These are phyloP conservation scores for Stenoptilia bipunctidactyla DNA, from an alignment of 2,888 invertebrate species.

Conservation along the genomic window DNA sequence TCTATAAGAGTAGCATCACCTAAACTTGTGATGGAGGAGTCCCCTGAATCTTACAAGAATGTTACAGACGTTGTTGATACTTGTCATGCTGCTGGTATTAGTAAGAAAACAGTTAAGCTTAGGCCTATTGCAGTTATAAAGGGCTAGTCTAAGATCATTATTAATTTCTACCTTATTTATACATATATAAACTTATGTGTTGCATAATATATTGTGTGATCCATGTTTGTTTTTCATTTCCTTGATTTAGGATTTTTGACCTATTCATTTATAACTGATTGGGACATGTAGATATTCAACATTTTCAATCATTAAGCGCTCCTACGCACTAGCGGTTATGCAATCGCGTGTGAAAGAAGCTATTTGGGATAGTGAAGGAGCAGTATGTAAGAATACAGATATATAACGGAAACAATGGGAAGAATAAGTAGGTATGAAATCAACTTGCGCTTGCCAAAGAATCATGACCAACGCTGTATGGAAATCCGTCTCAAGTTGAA, in stretches of 20 bases:
- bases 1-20: conserved; percentile 98
- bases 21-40: conserved; percentile 99
- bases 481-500: too few relatives aligned
- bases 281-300: too few relatives aligned
- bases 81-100: conserved; percentile 97
- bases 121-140: conserved; percentile 99
- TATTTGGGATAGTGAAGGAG: conserved; percentile 13
- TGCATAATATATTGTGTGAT: too few relatives aligned
- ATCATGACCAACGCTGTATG: too few relatives aligned
- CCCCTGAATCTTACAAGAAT: conserved; percentile 99
- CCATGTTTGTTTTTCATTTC: too few relatives aligned
- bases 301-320: too few relatives aligned
- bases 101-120: conserved; percentile 95
- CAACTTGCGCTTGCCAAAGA: neutral
- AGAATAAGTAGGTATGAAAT: too few relatives aligned
- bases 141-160: conserved; percentile 73
- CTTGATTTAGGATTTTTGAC: too few relatives aligned
- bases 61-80: conserved; percentile 99
- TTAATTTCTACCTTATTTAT: neutral
- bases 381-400: conserved; percentile 13
- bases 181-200: neutral
- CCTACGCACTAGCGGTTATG: too few relatives aligned
- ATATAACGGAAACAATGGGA: conserved; percentile 2
- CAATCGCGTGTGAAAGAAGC: conserved; percentile 5
- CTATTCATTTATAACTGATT: too few relatives aligned